Conservation (phyloP, 2,888 invertebrate genomes). For the Anthophora plumipes region DNA sequence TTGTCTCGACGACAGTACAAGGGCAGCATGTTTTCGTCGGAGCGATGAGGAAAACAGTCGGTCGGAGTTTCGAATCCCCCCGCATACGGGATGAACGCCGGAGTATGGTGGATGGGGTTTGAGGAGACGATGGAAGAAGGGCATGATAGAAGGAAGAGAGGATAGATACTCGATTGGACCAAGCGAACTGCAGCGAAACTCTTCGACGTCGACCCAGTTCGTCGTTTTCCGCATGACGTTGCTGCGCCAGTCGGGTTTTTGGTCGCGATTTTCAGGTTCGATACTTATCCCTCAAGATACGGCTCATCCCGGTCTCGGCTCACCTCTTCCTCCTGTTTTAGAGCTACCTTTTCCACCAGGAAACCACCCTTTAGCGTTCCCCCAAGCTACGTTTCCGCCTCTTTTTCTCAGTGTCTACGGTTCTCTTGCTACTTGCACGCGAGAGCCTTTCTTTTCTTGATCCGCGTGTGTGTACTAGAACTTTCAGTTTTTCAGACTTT, state of each 20-base stretch:
- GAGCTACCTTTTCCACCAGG: conserved; percentile 20
- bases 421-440: conserved; percentile 70
- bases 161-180: conserved; percentile 63
- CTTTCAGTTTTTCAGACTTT: conserved; percentile 66
- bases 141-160: conserved; percentile 46
- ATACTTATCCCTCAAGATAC: conserved; percentile 67
- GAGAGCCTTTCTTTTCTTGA: conserved; percentile 9
- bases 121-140: conserved; percentile 43
- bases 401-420: conserved; percentile 13
- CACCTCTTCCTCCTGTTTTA: conserved; percentile 31
- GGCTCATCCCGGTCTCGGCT: conserved; percentile 50
- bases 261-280: conserved; percentile 73
- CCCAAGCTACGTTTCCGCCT: conserved; percentile 77
- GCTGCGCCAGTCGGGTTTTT: conserved; percentile 65
- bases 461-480: conserved; percentile 27
- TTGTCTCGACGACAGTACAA: conserved; percentile 74
- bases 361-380: conserved; percentile 42
- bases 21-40: conserved; percentile 77
- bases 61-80: conserved; percentile 56
- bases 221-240: conserved; percentile 68
- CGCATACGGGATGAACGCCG: conserved; percentile 63
- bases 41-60: conserved; percentile 75
- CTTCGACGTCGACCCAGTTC: conserved; percentile 75
- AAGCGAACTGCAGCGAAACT: conserved; percentile 67
- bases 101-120: conserved; percentile 9